Base-by-base conservation (phyloP, 1,140 invertebrate genomes). In the Patella vulgata region DNA sequence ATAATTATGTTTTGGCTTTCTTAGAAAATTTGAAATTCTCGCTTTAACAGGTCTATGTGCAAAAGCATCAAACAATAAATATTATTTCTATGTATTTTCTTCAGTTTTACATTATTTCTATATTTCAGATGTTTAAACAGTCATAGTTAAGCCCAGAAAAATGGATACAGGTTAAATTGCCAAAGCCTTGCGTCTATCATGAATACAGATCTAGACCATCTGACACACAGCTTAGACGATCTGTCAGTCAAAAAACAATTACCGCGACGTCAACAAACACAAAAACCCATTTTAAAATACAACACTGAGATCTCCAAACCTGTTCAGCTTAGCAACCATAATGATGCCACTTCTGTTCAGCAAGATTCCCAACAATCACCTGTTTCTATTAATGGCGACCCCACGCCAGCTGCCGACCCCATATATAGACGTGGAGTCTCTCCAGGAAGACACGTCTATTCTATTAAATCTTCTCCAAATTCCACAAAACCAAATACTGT, bases 261-360 rank as follows among this genome's bases (percentile, higher is more conserved):
- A 19, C 78, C 77, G 9, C 63, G 77, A 17, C 66, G 76, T n/a
- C 78, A 75, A 39, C 72, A 79, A 33, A 59, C 67, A n/a, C 73
- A 75, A 31, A 78, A 77, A 57, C 80, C 78, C 0, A 60, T 77
- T 21, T 68, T 82, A 1, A 81, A 78, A 56, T 78, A 82, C 61
- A 79, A 75, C 31, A 71, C 71, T 23, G 52, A 59, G 12, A 30
- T 71, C 2, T 60, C 71, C 48, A 73, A 73, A 43, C 73, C 73
- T 5, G 55, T 75, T 1, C 71, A 73, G 59, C 59, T 76, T 11
- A 73, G 66, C 40, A 73, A 70, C 44, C 74, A 77, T 14, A 42
- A 65, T 9, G 70, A 77, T 47, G 33, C 65, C 5, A 23, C 63
- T n/a, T 46, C 63, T 23, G 55, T 65, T 36, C 54, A 59, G 23